phyloP scores from a whole-genome alignment of 1,140 invertebrate genomes.

The Oreohelix idahoensis region DNA sequence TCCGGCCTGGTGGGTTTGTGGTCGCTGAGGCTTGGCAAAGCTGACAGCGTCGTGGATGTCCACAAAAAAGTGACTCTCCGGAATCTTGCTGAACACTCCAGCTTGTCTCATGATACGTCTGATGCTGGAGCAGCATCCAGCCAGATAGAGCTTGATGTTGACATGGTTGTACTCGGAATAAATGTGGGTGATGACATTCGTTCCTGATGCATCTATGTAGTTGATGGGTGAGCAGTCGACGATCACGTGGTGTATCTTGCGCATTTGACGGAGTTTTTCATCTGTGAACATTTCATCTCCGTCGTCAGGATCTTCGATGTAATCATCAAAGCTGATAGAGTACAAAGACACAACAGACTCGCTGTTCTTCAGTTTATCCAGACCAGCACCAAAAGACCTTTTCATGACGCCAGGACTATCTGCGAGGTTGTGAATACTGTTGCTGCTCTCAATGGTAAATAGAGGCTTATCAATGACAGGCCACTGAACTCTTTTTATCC shows the following conservation, averaged over 20 bases:
- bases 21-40: constrained; percentile 54
- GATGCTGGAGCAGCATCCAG: constrained; percentile 55
- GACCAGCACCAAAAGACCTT: not conserved
- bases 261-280: constrained; percentile 58
- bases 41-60: constrained; percentile 61
- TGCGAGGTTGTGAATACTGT: not conserved
- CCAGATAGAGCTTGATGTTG: constrained; percentile 62
- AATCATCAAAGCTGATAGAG: constrained; percentile 55
- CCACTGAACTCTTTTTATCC: constrained; percentile 35
- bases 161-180: constrained; percentile 63
- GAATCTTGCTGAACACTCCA: constrained; percentile 60
- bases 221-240: constrained; percentile 72
- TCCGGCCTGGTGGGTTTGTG: constrained; percentile 46
- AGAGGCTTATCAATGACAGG: constrained; percentile 49
- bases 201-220: constrained; percentile 73
- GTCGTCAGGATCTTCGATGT: constrained; percentile 62
- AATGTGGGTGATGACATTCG: constrained; percentile 69
- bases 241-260: constrained; percentile 68
- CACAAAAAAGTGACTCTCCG: constrained; percentile 59
- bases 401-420: not conserved
- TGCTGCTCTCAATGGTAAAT: constrained; percentile 44
- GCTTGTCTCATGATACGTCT: constrained; percentile 58
- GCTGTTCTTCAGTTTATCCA: not conserved
- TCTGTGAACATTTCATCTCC: constrained; percentile 59
- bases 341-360: constrained; percentile 32